Percentiles rank a stretch among this genome's conserved stretches.
Evolutionary conservation across 2,888 invertebrate genomes (phyloP).

Genomic region (Polia nebulosa): DNA sequence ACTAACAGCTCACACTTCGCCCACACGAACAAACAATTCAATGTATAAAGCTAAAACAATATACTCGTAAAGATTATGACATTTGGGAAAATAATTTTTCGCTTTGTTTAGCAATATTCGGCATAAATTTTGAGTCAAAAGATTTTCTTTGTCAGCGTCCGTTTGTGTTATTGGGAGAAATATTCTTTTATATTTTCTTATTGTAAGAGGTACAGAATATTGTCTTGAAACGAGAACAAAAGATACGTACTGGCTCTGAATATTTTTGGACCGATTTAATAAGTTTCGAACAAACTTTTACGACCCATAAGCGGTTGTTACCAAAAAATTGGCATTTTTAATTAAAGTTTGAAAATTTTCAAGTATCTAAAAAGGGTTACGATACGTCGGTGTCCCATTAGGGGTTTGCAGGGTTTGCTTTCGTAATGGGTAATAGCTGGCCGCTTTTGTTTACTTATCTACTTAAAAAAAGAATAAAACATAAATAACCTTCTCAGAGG

Average conservation of each 20-base stretch:
- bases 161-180: constrained; percentile 61
- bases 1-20: constrained; percentile 10
- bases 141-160: constrained; percentile 73
- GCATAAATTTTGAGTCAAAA: constrained; percentile 72
- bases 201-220: constrained; percentile 33
- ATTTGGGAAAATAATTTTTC: constrained; percentile 74
- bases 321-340: constrained; percentile 50
- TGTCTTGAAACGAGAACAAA: constrained; percentile 42
- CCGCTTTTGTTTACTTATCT: constrained; percentile 29
- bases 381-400: constrained; percentile 43
- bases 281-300: constrained; percentile 38
- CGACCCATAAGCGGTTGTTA: constrained; percentile 16
- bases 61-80: constrained; percentile 50
- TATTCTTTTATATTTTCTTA: constrained; percentile 54
- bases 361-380: constrained; percentile 53
- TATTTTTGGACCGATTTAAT: constrained; percentile 6
- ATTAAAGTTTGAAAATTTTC: constrained; percentile 52
- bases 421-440: constrained; percentile 40
- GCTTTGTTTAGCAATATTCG: constrained; percentile 76
- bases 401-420: constrained; percentile 38
- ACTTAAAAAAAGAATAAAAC: constrained; percentile 24
- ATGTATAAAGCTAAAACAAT: constrained; percentile 54
- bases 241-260: constrained; percentile 28
- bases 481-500: constrained; percentile 8
- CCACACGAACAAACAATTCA: constrained; percentile 40